A percentile compares a stretch with the other conserved stretches of the same genome.
These are phyloP conservation scores for Nymphalis polychloros DNA, from an alignment of 2,888 invertebrate genomes.

Conservation along the genomic window DNA sequence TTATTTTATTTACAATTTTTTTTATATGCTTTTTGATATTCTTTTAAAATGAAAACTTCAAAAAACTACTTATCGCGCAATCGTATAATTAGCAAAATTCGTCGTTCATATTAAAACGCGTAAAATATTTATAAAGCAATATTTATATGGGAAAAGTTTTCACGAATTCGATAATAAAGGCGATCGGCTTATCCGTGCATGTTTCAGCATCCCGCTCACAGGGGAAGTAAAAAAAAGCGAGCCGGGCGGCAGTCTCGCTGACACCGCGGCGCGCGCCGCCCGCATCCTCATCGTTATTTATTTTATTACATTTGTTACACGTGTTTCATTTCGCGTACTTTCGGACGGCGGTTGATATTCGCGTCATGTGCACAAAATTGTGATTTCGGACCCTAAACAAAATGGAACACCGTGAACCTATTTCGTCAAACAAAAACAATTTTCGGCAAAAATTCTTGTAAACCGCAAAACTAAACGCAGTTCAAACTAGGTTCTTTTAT, in stretches of 20 bases:
- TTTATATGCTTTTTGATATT: neutral
- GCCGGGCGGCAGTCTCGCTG: slow-evolving; percentile 65
- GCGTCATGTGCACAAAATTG: slow-evolving; percentile 75
- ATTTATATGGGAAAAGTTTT: slow-evolving; percentile 37
- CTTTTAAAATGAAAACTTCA: neutral
- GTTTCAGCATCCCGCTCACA: slow-evolving; percentile 69
- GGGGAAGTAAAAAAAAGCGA: slow-evolving; percentile 72
- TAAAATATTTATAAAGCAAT: slow-evolving; percentile 21
- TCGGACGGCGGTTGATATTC: slow-evolving; percentile 73
- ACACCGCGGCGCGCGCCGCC: slow-evolving; percentile 74
- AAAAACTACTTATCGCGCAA: neutral
- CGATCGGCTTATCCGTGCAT: slow-evolving; percentile 44
- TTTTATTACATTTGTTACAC: slow-evolving; percentile 67
- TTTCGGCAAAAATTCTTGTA: slow-evolving; percentile 57
- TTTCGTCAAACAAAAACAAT: slow-evolving; percentile 62
- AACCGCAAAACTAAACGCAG: slow-evolving; percentile 73
- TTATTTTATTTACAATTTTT: neutral
- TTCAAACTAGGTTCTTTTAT: slow-evolving; percentile 70
- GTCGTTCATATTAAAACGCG: neutral
- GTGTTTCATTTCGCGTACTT: slow-evolving; percentile 80
- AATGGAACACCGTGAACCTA: slow-evolving; percentile 62
- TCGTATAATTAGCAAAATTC: slow-evolving; percentile 1
- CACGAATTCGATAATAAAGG: slow-evolving; percentile 42
- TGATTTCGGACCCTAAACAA: slow-evolving; percentile 69
- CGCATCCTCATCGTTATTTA: slow-evolving; percentile 73